phyloP scores from a whole-genome alignment of 2,888 invertebrate species.

The Antheraea assamensis region DNA sequence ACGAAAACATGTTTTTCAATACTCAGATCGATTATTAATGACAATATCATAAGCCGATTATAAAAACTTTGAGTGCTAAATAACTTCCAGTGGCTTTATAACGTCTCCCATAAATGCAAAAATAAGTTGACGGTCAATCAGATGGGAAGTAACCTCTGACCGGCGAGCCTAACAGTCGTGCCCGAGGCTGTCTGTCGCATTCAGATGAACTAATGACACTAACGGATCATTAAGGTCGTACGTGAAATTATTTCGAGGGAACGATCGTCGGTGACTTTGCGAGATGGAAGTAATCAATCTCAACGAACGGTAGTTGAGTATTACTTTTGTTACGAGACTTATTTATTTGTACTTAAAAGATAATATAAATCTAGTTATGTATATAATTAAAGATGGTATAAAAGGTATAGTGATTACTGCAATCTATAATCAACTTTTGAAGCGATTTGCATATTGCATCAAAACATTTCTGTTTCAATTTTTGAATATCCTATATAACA shows the following conservation, averaged over 20 bases:
- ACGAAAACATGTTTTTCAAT: no score
- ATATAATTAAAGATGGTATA: neutral
- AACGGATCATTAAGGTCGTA: conserved; percentile 20
- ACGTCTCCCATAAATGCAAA: neutral
- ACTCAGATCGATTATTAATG: no score
- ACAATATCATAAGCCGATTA: no score
- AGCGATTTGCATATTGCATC: no score
- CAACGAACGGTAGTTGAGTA: neutral
- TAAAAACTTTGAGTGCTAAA: no score
- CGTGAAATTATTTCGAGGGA: conserved; percentile 17
- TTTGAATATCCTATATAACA: no score
- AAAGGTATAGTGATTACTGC: neutral
- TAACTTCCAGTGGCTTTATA: neutral
- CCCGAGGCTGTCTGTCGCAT: conserved; percentile 11
- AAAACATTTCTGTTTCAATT: no score
- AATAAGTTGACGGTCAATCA: conserved; percentile 3
- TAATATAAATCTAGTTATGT: neutral
- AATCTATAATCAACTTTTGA: no score
- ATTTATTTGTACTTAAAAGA: neutral
- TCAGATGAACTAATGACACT: conserved; percentile 19
- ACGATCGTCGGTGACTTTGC: conserved; percentile 13
- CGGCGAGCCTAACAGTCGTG: neutral
- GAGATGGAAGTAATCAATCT: conserved; percentile 14
- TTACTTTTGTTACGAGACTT: neutral
- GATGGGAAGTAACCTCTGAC: neutral